These are phyloP conservation scores for Exocentrus adspersus DNA, from an alignment of 2,888 invertebrate species.

Conservation along the genomic window DNA sequence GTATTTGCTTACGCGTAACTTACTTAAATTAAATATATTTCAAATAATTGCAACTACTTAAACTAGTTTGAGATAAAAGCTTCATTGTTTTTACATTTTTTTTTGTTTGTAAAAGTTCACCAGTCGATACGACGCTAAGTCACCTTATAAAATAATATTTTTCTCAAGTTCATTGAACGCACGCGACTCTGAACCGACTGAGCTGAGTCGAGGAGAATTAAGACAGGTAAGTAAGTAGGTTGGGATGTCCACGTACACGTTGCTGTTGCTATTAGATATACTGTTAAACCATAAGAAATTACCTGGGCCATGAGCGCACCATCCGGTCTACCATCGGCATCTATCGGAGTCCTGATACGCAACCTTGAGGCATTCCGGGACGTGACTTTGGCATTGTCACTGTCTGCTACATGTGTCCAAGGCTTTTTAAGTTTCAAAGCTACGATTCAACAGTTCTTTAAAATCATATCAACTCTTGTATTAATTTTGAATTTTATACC, in stretches of 20 bases:
- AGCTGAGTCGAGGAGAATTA: constrained; percentile 36
- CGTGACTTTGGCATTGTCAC: no score
- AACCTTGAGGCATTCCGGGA: no score
- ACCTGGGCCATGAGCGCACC: constrained; percentile 30
- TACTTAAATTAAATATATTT: constrained; percentile 13
- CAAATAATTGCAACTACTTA: neutral
- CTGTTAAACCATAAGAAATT: constrained; percentile 36
- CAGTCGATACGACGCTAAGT: constrained; percentile 1
- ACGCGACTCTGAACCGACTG: constrained; percentile 26
- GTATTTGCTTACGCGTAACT: constrained; percentile 21
- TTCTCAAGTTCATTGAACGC: constrained; percentile 47
- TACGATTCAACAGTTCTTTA: no score
- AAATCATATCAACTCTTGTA: neutral
- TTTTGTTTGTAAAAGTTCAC: neutral
- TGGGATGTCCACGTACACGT: constrained; percentile 43
- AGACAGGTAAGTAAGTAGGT: constrained; percentile 36
- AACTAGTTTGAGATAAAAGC: neutral
- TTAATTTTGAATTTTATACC: neutral
- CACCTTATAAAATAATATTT: constrained; percentile 12
- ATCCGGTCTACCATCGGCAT: neutral
- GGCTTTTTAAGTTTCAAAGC: no score
- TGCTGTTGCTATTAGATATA: constrained; percentile 22
- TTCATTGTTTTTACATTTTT: constrained; percentile 25
- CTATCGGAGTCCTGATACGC: no score
- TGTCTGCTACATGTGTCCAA: no score